Percentiles rank a stretch among this genome's conserved stretches.
Conservation (phyloP, 2,797 vertebrate species). For the Mormyrops boulengeri region DNA sequence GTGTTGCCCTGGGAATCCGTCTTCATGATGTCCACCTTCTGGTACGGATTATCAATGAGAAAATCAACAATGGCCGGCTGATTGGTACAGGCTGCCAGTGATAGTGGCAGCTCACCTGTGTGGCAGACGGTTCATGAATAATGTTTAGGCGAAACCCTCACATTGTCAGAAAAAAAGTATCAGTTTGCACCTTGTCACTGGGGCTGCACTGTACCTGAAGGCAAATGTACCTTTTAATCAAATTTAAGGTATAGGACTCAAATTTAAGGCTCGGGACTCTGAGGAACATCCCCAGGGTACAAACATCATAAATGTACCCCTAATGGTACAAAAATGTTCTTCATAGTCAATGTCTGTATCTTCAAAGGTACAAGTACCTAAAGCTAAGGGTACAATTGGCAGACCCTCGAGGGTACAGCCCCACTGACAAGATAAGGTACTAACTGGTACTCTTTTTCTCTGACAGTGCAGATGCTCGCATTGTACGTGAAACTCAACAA, state of each 20-base stretch:
- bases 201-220: no score
- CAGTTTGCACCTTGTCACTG: no score
- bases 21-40: conserved; percentile 54
- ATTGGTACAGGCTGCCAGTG: conserved; percentile 91
- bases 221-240: no score
- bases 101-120: conserved; percentile 85
- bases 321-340: neutral
- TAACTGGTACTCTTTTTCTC: neutral
- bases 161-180: no score
- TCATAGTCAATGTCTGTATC: neutral
- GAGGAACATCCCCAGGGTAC: neutral
- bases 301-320: neutral
- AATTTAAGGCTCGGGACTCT: neutral
- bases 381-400: neutral
- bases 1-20: conserved; percentile 83
- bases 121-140: neutral
- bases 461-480: neutral
- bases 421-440: neutral
- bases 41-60: conserved; percentile 74
- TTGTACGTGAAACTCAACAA: neutral
- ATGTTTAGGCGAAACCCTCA: neutral
- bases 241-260: neutral
- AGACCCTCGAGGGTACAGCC: neutral
- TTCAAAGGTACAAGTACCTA: neutral
- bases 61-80: conserved; percentile 83